Conservation (phyloP, 2,797 vertebrate genomes). For the Spea hammondii region DNA sequence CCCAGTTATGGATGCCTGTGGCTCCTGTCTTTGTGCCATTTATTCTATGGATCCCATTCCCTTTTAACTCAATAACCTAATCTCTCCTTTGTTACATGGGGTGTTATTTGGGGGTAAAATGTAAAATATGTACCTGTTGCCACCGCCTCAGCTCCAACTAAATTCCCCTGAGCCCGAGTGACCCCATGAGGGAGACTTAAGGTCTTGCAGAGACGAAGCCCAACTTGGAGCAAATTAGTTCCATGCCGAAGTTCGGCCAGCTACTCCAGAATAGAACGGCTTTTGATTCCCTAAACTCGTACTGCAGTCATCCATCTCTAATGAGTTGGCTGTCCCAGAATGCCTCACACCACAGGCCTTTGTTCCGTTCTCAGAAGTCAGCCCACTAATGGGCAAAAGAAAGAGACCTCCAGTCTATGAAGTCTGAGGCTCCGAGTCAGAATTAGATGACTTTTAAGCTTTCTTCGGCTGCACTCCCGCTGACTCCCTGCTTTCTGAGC, state of each 20-base stretch:
- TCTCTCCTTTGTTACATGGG: background rate
- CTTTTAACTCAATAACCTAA: background rate
- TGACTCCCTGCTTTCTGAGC: conserved; percentile 69
- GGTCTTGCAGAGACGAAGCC: conserved; percentile 47
- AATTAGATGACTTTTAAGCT: conserved; percentile 71
- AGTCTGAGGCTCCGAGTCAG: conserved; percentile 68
- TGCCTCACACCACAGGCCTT: conserved; percentile 69
- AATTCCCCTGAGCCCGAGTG: conserved; percentile 3
- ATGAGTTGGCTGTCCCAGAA: conserved; percentile 71
- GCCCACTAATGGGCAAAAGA: conserved; percentile 71
- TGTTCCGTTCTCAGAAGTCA: conserved; percentile 70
- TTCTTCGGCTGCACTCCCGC: conserved; percentile 69
- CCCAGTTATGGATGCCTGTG: no score
- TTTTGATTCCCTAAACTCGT: conserved; percentile 68
- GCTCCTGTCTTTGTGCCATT: no score
- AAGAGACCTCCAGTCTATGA: conserved; percentile 68
- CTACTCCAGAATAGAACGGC: conserved; percentile 69
- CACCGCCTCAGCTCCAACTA: background rate
- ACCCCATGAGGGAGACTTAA: conserved; percentile 15
- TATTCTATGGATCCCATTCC: background rate
- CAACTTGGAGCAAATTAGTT: conserved; percentile 69
- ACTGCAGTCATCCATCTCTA: conserved; percentile 70
- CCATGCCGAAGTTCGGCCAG: conserved; percentile 70
- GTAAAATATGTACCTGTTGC: background rate
- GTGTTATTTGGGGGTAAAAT: background rate